A percentile compares a stretch with the other conserved stretches of the same genome.
Conservation (phyloP, 2,888 invertebrate genomes). For the Metellina segmentata region DNA sequence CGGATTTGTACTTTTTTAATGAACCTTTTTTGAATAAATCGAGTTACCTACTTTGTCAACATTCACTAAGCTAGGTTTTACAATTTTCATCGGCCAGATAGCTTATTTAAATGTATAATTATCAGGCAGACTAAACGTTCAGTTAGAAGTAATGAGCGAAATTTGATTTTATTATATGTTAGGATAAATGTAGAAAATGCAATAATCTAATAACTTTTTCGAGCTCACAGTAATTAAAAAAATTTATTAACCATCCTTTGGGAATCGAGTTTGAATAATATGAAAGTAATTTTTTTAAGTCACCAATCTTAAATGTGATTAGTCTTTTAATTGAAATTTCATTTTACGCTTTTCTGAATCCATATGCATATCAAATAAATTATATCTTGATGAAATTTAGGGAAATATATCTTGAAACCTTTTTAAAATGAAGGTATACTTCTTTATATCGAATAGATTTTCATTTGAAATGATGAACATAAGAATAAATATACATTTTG, state of each 20-base stretch:
- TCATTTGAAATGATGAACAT: too few relatives aligned
- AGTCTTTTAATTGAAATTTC: not conserved
- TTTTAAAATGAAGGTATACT: not conserved
- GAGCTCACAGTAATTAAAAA: not conserved
- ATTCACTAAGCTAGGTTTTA: not conserved
- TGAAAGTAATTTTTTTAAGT: not conserved
- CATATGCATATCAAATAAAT: not conserved
- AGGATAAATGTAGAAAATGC: not conserved
- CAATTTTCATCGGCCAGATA: not conserved
- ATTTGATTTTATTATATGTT: not conserved
- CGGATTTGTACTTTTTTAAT: not conserved
- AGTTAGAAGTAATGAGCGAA: not conserved
- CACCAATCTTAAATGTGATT: not conserved
- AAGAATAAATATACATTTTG: too few relatives aligned
- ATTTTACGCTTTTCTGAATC: not conserved
- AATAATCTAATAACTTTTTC: not conserved
- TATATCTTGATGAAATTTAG: not conserved
- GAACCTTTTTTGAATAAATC: not conserved
- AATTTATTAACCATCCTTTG: not conserved
- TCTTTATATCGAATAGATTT: too few relatives aligned
- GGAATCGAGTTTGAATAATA: not conserved
- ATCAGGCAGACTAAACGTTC: too few relatives aligned
- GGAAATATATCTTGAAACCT: not conserved
- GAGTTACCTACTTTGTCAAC: not conserved
- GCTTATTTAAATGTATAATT: too few relatives aligned